A percentile compares a stretch with the other conserved stretches of the same genome.
Evolutionary conservation across 2,888 invertebrate species (phyloP).

Genomic region (Spodoptera picta): DNA sequence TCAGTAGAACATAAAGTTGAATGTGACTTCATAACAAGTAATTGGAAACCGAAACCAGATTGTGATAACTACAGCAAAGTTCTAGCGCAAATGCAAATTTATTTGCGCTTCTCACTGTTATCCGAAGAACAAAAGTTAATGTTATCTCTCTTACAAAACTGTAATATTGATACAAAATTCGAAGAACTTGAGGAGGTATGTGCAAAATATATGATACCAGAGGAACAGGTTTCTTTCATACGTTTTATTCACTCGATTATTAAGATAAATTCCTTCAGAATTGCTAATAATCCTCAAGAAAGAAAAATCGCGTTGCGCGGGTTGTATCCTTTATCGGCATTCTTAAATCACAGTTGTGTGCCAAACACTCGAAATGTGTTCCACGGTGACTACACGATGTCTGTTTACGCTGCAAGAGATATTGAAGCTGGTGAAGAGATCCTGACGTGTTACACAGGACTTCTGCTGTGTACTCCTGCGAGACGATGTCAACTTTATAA

Average conservation of each 20-base stretch:
- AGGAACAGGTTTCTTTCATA: constrained; percentile 87
- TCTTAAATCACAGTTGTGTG: constrained; percentile 91
- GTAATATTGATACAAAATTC: constrained; percentile 68
- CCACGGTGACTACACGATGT: constrained; percentile 85
- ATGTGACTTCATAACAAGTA: constrained; percentile 89
- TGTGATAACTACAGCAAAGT: constrained; percentile 53
- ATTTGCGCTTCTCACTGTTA: constrained; percentile 72
- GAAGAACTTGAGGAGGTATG: constrained; percentile 85
- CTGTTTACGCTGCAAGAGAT: constrained; percentile 87
- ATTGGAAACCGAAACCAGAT: constrained; percentile 78
- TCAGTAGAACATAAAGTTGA: constrained; percentile 87
- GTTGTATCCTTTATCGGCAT: constrained; percentile 90
- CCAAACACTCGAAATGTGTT: constrained; percentile 91
- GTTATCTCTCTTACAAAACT: constrained; percentile 81
- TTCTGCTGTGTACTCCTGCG: constrained; percentile 91
- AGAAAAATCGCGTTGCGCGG: constrained; percentile 86
- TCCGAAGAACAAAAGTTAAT: constrained; percentile 77
- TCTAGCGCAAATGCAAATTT: constrained; percentile 68
- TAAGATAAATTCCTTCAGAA: constrained; percentile 91
- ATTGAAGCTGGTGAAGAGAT: constrained; percentile 90
- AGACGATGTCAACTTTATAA: constrained; percentile 89
- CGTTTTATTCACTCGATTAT: constrained; percentile 85
- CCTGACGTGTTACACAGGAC: constrained; percentile 90
- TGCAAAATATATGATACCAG: constrained; percentile 76
- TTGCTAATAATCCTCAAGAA: constrained; percentile 67